Base-by-base conservation (phyloP, 1,140 invertebrate species). In the Spodoptera litura region DNA sequence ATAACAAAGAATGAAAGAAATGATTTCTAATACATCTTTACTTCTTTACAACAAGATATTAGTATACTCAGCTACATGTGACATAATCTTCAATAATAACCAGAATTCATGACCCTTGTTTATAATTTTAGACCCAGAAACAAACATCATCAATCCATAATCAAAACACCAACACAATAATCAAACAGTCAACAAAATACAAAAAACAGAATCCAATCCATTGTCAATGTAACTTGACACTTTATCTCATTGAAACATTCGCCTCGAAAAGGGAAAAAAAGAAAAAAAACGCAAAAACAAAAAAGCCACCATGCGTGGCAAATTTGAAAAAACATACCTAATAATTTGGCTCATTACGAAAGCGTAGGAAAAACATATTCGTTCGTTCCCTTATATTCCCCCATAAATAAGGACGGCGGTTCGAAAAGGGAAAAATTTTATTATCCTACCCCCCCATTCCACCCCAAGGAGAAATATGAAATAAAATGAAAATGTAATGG, bases 401-500 rank as follows among this genome's bases (percentile, higher is more conserved):
- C 89, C 90, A 94, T 94, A 94, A 94, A 94, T 94, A 94, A 93
- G 89, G 85, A 86, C 84, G 87, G 88, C 80, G 85, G 89, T 83
- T 84, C 75, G 78, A 81, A 87, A 86, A 89, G 91, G 91, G 92
- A 93, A 94, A 93, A 94, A 91, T 93, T 94, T 93, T 94, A 93
- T 93, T 93, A 93, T 92, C 88, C 90, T 80, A 73, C 86, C 81
- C 81, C 88, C 82, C 84, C 86, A 13, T 35, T 20, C 58, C 78
- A 59, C 85, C 88, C 74, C 87, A 92, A 91, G 90, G 91, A 92
- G 91, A 89, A 93, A 94, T 93, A 93, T 94, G 91, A 93, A 93
- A 94, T 94, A 94, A 94, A 94, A 94, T 94, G 93, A 94, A 94
- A 94, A 94, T 91, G 90, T 94, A 93, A 94, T 94, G 89, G 91